Evolutionary conservation across 2,888 invertebrate genomes (phyloP).

Genomic region (Marasmarcha lunaedactyla): DNA sequence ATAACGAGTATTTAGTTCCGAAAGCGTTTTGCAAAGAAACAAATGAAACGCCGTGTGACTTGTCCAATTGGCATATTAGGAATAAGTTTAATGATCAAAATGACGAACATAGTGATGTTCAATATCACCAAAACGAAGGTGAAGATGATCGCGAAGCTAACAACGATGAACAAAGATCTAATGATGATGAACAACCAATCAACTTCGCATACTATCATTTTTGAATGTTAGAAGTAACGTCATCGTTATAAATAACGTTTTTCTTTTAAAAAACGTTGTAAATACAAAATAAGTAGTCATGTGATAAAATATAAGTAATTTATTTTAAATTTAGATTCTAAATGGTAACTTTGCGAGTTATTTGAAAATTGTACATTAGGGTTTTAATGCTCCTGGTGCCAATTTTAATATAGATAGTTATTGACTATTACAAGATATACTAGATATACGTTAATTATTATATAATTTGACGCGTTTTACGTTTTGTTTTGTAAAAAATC

Average conservation of each 20-base stretch:
- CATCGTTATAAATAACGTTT: slow-evolving; percentile 7
- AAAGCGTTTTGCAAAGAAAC: slow-evolving; percentile 23
- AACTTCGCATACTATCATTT: slow-evolving; percentile 64
- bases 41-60: slow-evolving; percentile 47
- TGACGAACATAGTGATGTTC: neutral
- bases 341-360: slow-evolving; percentile 20
- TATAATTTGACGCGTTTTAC: neutral
- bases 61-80: slow-evolving; percentile 48
- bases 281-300: slow-evolving; percentile 41
- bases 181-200: slow-evolving; percentile 40
- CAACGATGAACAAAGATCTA: slow-evolving; percentile 24
- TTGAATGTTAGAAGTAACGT: slow-evolving; percentile 20
- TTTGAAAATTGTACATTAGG: slow-evolving; percentile 24
- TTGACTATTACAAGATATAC: slow-evolving; percentile 6
- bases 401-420: slow-evolving; percentile 1
- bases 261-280: slow-evolving; percentile 24
- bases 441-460: slow-evolving; percentile 18
- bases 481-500: neutral
- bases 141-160: slow-evolving; percentile 21
- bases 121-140: slow-evolving; percentile 14
- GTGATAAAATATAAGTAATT: slow-evolving; percentile 54
- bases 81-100: neutral
- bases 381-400: slow-evolving; percentile 1
- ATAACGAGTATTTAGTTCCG: slow-evolving; percentile 26
- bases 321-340: slow-evolving; percentile 47